phyloP scores from a whole-genome alignment of 1,140 invertebrate species.

The Cylas formicarius region DNA sequence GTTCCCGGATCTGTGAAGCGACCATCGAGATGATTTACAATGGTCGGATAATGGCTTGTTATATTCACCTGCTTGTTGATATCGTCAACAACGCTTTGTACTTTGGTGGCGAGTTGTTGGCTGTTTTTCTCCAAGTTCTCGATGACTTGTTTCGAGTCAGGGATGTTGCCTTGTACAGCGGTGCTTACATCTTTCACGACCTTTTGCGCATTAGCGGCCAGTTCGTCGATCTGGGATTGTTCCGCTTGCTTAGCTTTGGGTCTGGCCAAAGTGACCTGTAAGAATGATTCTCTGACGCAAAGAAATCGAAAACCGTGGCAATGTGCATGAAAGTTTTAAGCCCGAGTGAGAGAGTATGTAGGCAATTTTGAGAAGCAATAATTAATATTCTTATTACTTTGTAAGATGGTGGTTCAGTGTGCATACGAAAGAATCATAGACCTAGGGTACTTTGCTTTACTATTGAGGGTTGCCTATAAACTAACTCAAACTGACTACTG shows the following conservation, averaged over 20 bases:
- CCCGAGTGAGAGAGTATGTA: too few species aligned
- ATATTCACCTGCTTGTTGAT: slow-evolving; percentile 26
- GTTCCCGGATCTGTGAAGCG: slow-evolving; percentile 19
- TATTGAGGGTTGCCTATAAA: too few species aligned
- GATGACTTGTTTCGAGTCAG: slow-evolving; percentile 28
- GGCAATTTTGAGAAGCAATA: too few species aligned
- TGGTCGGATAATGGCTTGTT: neutral
- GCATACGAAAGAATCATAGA: too few species aligned
- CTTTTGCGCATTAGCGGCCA: slow-evolving; percentile 24
- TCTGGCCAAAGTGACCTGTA: slow-evolving; percentile 16
- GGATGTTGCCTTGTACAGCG: slow-evolving; percentile 22
- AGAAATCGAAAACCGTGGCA: too few species aligned
- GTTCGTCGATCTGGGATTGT: slow-evolving; percentile 25
- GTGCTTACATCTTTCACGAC: slow-evolving; percentile 25
- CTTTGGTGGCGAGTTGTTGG: slow-evolving; percentile 24
- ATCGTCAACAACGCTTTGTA: slow-evolving; percentile 27
- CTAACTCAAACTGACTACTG: too few species aligned
- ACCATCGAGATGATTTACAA: neutral
- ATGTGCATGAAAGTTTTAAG: too few species aligned
- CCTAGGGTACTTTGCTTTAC: too few species aligned
- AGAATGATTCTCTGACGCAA: neutral
- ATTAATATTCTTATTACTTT: too few species aligned
- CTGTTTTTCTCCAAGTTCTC: slow-evolving; percentile 23
- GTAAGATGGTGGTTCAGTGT: too few species aligned
- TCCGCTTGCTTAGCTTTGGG: slow-evolving; percentile 14